Evolutionary conservation across 2,113 vertebrate genomes (phyloP).

Genomic region (Chaenogobius annularis): DNA sequence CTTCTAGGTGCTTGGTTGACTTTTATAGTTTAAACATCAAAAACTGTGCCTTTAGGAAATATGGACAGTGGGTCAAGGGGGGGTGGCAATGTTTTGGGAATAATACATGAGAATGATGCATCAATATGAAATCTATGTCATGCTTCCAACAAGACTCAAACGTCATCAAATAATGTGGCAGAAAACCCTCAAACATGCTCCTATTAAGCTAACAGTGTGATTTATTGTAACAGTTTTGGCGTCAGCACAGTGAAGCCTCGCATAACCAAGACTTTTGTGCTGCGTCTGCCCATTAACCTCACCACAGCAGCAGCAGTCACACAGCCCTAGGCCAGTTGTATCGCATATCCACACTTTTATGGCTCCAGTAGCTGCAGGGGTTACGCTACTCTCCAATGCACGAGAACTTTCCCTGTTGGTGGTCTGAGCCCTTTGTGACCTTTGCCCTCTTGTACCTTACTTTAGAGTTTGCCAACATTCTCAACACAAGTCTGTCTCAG

Average conservation of each 20-base stretch:
- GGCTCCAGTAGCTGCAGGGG: conserved; percentile 38
- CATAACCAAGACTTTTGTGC: conserved; percentile 34
- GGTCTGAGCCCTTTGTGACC: conserved; percentile 33
- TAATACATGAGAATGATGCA: neutral
- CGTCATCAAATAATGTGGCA: neutral
- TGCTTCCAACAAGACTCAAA: neutral
- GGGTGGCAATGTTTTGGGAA: too few species aligned
- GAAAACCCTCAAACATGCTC: neutral
- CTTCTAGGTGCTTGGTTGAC: too few species aligned
- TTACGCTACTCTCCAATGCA: conserved; percentile 43
- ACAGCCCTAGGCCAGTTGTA: conserved; percentile 45
- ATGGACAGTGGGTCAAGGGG: too few species aligned
- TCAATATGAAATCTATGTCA: neutral
- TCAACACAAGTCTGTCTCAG: neutral
- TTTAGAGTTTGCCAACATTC: conserved; percentile 2
- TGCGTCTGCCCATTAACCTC: conserved; percentile 45
- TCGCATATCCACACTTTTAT: conserved; percentile 39
- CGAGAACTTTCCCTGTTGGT: conserved; percentile 22
- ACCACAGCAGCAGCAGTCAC: conserved; percentile 60
- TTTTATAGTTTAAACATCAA: too few species aligned
- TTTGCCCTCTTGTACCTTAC: conserved; percentile 14
- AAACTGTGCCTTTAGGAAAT: too few species aligned
- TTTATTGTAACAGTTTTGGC: conserved; percentile 27
- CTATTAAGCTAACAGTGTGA: neutral
- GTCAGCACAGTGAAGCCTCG: conserved; percentile 16